Evolutionary conservation across 2,113 vertebrate species (phyloP).

Genomic region (Spheniscus mendiculus): DNA sequence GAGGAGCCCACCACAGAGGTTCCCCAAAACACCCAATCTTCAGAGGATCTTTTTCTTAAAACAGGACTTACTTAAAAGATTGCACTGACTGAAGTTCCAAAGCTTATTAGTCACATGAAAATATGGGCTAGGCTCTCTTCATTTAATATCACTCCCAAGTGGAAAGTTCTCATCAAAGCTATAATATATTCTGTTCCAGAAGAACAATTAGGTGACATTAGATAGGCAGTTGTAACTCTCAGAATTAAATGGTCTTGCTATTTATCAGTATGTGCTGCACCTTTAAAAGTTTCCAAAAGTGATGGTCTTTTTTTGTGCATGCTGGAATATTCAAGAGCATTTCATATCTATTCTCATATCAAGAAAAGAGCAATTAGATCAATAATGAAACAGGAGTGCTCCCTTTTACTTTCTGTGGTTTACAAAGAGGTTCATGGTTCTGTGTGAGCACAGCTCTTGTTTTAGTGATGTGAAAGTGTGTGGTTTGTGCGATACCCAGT

Average conservation of each 20-base stretch:
- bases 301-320: background rate
- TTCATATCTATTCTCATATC: conserved; percentile 72
- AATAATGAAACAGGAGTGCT: conserved; percentile 74
- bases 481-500: conserved; percentile 71
- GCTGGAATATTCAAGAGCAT: conserved; percentile 66
- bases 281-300: conserved; percentile 51
- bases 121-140: background rate
- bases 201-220: conserved; percentile 30
- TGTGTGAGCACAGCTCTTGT: conserved; percentile 73
- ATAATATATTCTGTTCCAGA: background rate
- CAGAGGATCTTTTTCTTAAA: background rate
- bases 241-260: background rate
- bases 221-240: background rate
- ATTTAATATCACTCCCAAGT: background rate
- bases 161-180: background rate
- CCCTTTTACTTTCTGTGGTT: conserved; percentile 79
- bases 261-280: background rate
- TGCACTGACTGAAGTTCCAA: background rate
- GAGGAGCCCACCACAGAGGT: background rate
- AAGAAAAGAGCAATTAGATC: conserved; percentile 71
- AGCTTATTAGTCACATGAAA: background rate
- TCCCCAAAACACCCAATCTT: background rate
- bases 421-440: conserved; percentile 74
- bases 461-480: conserved; percentile 82
- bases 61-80: background rate